phyloP scores from a whole-genome alignment of 2,113 vertebrate genomes.

The Semicossyphus pulcher region DNA sequence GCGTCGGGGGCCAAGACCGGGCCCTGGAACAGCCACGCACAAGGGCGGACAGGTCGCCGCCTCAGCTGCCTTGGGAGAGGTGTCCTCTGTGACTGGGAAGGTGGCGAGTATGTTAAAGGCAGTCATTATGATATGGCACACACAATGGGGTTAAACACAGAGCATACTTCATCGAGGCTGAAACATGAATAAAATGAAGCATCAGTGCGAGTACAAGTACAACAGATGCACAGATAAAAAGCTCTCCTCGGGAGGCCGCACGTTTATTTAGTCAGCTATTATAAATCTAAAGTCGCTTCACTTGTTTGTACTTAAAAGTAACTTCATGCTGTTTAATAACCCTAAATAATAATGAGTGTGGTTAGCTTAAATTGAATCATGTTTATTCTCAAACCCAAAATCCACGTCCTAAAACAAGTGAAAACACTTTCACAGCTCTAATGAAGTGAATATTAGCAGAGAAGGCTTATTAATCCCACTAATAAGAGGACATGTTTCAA shows the following conservation, averaged over 20 bases:
- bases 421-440: constrained; percentile 27
- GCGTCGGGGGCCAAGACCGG: constrained; percentile 64
- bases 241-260: neutral
- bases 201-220: neutral
- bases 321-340: constrained; percentile 24
- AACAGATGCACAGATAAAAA: constrained; percentile 41
- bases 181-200: constrained; percentile 41
- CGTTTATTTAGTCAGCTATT: neutral
- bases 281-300: neutral
- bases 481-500: constrained; percentile 66
- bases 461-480: constrained; percentile 57
- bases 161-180: constrained; percentile 51
- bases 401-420: constrained; percentile 34
- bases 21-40: constrained; percentile 64
- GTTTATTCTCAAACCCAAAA: constrained; percentile 32
- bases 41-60: constrained; percentile 69
- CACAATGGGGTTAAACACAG: constrained; percentile 67
- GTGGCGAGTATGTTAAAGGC: constrained; percentile 68
- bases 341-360: neutral
- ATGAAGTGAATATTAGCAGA: constrained; percentile 45
- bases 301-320: constrained; percentile 8
- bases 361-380: constrained; percentile 18
- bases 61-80: constrained; percentile 76
- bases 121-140: constrained; percentile 70
- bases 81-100: constrained; percentile 75